phyloP scores from a whole-genome alignment of 2,888 invertebrate species.

The Meteorus cinctellus region DNA sequence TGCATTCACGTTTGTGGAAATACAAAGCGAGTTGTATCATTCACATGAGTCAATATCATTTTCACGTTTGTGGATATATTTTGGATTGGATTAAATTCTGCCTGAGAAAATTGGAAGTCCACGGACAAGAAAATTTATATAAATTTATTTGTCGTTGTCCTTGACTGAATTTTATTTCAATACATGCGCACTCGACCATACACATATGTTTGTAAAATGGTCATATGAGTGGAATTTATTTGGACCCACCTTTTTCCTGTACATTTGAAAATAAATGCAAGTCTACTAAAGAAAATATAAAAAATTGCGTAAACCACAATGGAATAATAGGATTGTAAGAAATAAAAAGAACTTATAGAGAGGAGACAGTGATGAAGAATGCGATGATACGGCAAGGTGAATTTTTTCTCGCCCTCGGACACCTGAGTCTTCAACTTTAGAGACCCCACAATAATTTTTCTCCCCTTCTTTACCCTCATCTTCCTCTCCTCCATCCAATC shows the following conservation, averaged over 20 bases:
- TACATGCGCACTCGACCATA: neutral
- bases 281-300: neutral
- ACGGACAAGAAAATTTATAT: too few species aligned
- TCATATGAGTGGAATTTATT: neutral
- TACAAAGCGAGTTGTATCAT: too few species aligned
- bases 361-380: slow-evolving; percentile 47
- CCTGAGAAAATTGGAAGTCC: too few species aligned
- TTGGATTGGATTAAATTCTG: neutral
- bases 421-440: slow-evolving; percentile 20
- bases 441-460: slow-evolving; percentile 14
- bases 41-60: neutral
- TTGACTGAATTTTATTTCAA: neutral
- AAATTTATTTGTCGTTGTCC: neutral
- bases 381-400: slow-evolving; percentile 59
- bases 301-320: slow-evolving; percentile 16
- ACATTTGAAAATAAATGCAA: neutral
- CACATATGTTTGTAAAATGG: neutral
- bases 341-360: slow-evolving; percentile 6
- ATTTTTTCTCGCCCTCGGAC: slow-evolving; percentile 57
- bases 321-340: neutral
- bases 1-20: too few species aligned
- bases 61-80: neutral
- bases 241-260: neutral
- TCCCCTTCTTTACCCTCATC: neutral
- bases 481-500: neutral